Evolutionary conservation across 2,888 invertebrate genomes (phyloP).

Genomic region (Acronicta leporina): DNA sequence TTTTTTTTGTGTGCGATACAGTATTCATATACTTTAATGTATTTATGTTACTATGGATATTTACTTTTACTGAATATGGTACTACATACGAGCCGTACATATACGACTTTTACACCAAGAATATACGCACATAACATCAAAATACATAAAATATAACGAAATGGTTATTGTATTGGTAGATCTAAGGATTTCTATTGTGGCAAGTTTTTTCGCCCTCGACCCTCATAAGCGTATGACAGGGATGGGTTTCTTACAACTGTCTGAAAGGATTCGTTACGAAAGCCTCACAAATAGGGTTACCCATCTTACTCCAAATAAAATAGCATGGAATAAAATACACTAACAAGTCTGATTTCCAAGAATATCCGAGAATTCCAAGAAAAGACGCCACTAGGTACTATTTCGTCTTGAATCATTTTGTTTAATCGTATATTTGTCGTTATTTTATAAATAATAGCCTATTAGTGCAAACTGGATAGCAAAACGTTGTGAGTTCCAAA

Average conservation of each 20-base stretch:
- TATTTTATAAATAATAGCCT: too few relatives aligned
- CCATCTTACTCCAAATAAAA: background rate
- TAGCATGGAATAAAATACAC: background rate
- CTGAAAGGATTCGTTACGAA: conserved; percentile 41
- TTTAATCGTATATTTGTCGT: too few relatives aligned
- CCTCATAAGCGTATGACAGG: conserved; percentile 15
- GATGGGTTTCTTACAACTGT: conserved; percentile 18
- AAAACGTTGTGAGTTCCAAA: too few relatives aligned
- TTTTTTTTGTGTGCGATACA: too few relatives aligned
- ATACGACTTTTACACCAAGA: too few relatives aligned
- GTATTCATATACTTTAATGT: too few relatives aligned
- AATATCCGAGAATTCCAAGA: background rate
- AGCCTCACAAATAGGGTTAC: conserved; percentile 6
- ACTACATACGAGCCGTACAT: background rate
- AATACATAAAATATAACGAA: conserved; percentile 10
- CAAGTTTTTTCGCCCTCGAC: conserved; percentile 7
- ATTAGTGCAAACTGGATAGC: too few relatives aligned
- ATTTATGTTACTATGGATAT: too few relatives aligned
- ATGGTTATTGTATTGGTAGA: conserved; percentile 27
- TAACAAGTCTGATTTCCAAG: background rate
- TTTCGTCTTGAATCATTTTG: too few relatives aligned
- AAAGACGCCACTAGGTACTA: too few relatives aligned
- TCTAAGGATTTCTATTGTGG: conserved; percentile 27
- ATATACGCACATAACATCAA: conserved; percentile 3
- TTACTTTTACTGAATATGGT: too few relatives aligned